Evolutionary conservation across 2,888 invertebrate species (phyloP).

Genomic region (Lissonota sp.): DNA sequence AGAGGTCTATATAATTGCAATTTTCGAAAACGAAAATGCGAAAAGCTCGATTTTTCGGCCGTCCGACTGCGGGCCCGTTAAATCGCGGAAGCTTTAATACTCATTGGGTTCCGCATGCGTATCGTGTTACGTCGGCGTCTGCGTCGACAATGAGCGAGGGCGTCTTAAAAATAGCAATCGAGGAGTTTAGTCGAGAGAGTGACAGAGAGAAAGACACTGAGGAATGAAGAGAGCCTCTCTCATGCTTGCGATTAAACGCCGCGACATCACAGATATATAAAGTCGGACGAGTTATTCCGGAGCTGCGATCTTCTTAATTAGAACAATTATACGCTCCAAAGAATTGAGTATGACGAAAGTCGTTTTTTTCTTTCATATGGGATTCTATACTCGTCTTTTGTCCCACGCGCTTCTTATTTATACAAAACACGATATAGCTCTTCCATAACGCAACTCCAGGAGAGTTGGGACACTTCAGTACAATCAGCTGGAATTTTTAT

Average conservation of each 20-base stretch:
- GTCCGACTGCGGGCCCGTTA: too few species aligned
- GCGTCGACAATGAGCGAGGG: constrained; percentile 69
- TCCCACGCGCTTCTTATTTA: neutral
- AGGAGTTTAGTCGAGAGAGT: constrained; percentile 61
- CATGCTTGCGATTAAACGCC: constrained; percentile 70
- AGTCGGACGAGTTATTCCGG: constrained; percentile 77
- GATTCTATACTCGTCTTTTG: neutral
- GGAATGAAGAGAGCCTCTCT: constrained; percentile 53
- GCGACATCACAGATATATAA: constrained; percentile 74
- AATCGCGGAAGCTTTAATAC: constrained; percentile 58
- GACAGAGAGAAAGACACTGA: constrained; percentile 69
- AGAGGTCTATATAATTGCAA: too few species aligned
- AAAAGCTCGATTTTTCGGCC: too few species aligned
- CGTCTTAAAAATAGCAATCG: constrained; percentile 72
- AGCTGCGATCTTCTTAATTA: constrained; percentile 79
- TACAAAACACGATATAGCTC: too few species aligned
- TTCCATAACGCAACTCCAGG: too few species aligned
- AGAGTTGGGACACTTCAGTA: too few species aligned
- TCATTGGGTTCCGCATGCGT: constrained; percentile 34
- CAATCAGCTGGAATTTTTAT: too few species aligned
- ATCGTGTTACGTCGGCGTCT: constrained; percentile 61
- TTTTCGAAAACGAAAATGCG: too few species aligned
- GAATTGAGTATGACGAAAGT: constrained; percentile 76
- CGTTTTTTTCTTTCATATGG: neutral
- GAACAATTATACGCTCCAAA: constrained; percentile 78